Conservation (phyloP, 2,797 vertebrate species). For the Myotis pilosus region DNA sequence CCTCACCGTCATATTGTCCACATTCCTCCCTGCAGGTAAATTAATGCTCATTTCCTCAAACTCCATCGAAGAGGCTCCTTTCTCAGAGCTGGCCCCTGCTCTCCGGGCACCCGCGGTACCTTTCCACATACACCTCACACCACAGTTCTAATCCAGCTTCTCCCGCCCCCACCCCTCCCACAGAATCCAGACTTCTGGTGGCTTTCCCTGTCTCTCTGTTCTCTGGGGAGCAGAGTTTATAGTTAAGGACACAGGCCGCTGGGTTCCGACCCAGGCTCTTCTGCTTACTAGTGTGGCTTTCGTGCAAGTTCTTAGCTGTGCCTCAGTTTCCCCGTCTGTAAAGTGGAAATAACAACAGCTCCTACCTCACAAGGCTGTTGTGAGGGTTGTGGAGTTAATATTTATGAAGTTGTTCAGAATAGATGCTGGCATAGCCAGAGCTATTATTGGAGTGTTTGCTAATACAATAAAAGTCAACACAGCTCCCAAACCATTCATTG, state of each 20-base stretch:
- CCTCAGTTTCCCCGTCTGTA: neutral
- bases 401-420: neutral
- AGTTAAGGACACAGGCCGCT: neutral
- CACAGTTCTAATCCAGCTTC: neutral
- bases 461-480: neutral
- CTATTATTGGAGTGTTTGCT: neutral
- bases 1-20: accelerated
- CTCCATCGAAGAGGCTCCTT: neutral
- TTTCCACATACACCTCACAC: neutral
- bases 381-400: neutral
- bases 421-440: neutral
- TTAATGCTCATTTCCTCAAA: neutral
- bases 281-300: no score
- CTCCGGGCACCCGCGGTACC: accelerated
- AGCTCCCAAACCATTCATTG: neutral
- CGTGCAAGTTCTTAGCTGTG: neutral
- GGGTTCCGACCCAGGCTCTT: accelerated
- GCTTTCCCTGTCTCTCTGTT: neutral
- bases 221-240: neutral
- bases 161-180: no score
- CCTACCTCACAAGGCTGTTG: neutral
- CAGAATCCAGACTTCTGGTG: neutral
- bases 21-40: neutral
- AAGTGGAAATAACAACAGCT: neutral
- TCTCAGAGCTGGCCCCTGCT: neutral